These are phyloP conservation scores for Periparus ater DNA, from an alignment of 2,797 vertebrate genomes.

Conservation along the genomic window DNA sequence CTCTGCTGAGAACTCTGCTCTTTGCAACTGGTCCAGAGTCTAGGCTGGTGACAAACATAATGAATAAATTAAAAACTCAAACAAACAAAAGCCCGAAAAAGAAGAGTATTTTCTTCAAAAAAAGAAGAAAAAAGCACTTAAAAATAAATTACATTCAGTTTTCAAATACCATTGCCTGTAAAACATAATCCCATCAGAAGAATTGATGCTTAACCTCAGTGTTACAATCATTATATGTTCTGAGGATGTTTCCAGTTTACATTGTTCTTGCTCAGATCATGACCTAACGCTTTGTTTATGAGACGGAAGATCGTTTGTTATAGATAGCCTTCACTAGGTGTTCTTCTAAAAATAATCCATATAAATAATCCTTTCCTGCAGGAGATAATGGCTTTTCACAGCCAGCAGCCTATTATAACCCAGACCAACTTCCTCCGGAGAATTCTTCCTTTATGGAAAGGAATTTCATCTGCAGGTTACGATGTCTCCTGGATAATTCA, in stretches of 20 bases:
- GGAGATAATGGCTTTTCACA: slow-evolving; percentile 71
- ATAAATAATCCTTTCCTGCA: slow-evolving; percentile 65
- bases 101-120: too few relatives aligned
- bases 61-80: background rate
- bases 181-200: background rate
- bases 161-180: background rate
- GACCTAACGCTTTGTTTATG: slow-evolving; percentile 21
- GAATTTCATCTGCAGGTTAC: slow-evolving; percentile 83
- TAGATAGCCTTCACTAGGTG: slow-evolving; percentile 55
- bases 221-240: background rate
- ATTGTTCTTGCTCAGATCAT: slow-evolving; percentile 22
- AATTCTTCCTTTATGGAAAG: slow-evolving; percentile 84
- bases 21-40: background rate
- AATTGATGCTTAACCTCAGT: background rate
- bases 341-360: slow-evolving; percentile 61
- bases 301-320: slow-evolving; percentile 34
- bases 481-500: slow-evolving; percentile 85
- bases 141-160: background rate
- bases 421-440: slow-evolving; percentile 82
- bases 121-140: background rate
- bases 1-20: background rate
- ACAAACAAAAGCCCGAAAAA: background rate
- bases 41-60: background rate
- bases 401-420: slow-evolving; percentile 70
- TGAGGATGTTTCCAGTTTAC: slow-evolving; percentile 15